Conservation (phyloP, 37 sponge, comb jelly and placozoan genomes). For the Spongia lamella region DNA sequence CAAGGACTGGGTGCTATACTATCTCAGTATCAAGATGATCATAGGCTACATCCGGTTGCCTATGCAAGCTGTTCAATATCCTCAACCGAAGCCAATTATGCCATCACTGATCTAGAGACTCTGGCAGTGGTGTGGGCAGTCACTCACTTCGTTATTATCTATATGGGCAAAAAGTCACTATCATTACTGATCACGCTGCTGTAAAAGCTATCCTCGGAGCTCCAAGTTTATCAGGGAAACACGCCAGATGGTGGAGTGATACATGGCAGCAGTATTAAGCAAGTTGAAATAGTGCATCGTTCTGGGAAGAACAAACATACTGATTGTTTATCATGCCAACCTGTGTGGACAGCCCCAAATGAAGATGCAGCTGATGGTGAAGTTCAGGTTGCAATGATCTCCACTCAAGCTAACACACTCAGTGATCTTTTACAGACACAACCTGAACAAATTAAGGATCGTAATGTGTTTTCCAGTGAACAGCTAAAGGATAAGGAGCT, state of each 20-base stretch:
- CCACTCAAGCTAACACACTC: no score
- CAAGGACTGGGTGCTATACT: slow-evolving; percentile 35
- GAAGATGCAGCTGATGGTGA: no score
- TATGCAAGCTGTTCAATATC: slow-evolving; percentile 23
- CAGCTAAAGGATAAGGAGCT: no score
- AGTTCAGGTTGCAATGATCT: no score
- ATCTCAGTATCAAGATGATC: slow-evolving; percentile 20
- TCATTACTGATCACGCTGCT: slow-evolving; percentile 26
- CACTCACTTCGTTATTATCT: slow-evolving; percentile 21
- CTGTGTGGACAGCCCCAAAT: no score
- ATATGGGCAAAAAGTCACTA: slow-evolving; percentile 10
- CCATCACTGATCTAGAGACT: slow-evolving; percentile 20
- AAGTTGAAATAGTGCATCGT: slow-evolving; percentile 20
- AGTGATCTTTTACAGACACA: no score
- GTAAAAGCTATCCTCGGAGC: slow-evolving; percentile 23
- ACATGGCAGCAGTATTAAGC: neutral
- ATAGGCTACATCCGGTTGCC: neutral
- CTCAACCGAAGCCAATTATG: slow-evolving; percentile 15
- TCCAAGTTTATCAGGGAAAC: slow-evolving; percentile 23
- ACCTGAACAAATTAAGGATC: no score
- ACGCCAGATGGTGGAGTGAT: slow-evolving; percentile 27
- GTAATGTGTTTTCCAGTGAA: no score
- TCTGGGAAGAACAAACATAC: slow-evolving; percentile 36
- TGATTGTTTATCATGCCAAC: slow-evolving; percentile 32
- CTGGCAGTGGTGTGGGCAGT: no score